These are phyloP conservation scores for Suncus etruscus DNA, from an alignment of 2,113 vertebrate species.

Conservation along the genomic window DNA sequence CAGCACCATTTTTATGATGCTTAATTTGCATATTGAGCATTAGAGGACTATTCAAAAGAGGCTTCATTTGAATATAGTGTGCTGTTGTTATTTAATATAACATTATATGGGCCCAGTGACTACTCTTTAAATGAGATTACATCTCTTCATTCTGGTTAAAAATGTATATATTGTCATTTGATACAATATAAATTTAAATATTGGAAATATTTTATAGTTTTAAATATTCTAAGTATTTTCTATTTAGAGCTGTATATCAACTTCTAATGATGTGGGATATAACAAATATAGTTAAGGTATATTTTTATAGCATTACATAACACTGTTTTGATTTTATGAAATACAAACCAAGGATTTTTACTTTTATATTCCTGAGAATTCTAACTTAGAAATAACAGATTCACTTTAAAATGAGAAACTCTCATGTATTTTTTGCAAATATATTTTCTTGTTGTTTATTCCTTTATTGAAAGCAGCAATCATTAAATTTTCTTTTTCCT, in stretches of 20 bases:
- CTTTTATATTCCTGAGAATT: slow-evolving; percentile 30
- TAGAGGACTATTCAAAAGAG: slow-evolving; percentile 22
- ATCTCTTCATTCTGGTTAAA: not conserved
- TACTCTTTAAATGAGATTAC: not conserved
- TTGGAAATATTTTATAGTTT: not conserved
- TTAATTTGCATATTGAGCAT: slow-evolving; percentile 75
- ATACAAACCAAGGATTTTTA: not conserved
- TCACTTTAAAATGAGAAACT: not conserved
- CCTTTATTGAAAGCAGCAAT: not conserved
- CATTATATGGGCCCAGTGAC: not conserved
- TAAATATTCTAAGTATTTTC: not conserved
- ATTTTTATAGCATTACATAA: not conserved
- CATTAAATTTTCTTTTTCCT: not conserved
- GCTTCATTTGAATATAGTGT: not conserved
- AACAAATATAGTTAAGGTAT: not conserved
- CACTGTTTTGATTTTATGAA: slow-evolving; percentile 13
- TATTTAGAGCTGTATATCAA: not conserved
- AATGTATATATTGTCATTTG: not conserved
- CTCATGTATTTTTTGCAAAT: not conserved
- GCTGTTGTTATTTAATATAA: slow-evolving; percentile 69
- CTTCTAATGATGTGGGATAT: not conserved
- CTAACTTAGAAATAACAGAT: slow-evolving; percentile 7
- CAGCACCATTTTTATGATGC: slow-evolving; percentile 69
- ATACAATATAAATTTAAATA: not conserved
- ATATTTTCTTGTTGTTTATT: not conserved